Evolutionary conservation across 2,888 invertebrate species (phyloP).

Genomic region (Eremobia ochroleuca): DNA sequence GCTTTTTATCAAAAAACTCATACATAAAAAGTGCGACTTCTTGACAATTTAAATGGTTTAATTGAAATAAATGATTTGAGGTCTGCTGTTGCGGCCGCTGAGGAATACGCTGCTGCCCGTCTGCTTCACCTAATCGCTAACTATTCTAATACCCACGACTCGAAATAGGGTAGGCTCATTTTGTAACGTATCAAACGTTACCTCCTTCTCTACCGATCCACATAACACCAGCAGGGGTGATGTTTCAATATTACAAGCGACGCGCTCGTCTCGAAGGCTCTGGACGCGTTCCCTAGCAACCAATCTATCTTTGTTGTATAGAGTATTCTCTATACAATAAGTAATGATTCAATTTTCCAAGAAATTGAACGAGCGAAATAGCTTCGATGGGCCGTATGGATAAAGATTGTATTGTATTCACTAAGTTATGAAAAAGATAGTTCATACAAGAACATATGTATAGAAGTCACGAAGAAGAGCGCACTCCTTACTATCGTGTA

Average conservation of each 20-base stretch:
- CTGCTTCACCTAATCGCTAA: background rate
- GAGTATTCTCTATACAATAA: conserved; percentile 36
- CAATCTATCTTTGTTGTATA: conserved; percentile 12
- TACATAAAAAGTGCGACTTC: too few relatives aligned
- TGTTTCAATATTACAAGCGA: conserved; percentile 12
- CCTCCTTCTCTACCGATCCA: background rate
- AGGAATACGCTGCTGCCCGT: too few relatives aligned
- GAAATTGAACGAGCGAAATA: conserved; percentile 35
- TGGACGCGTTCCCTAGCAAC: conserved; percentile 44
- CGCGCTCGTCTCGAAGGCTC: conserved; percentile 19
- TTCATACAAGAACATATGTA: background rate
- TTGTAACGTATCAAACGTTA: background rate
- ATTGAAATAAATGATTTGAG: background rate
- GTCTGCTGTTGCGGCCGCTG: background rate
- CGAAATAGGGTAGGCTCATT: background rate
- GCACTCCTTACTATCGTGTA: background rate
- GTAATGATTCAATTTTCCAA: conserved; percentile 39
- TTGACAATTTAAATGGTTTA: background rate
- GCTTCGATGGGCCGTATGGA: background rate
- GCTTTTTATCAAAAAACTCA: too few relatives aligned
- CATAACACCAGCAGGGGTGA: background rate
- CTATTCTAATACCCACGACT: background rate
- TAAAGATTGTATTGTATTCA: conserved; percentile 1
- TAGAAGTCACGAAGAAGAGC: background rate
- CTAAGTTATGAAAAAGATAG: background rate